phyloP scores from a whole-genome alignment of 2,888 invertebrate species.

The Merodon equestris region DNA sequence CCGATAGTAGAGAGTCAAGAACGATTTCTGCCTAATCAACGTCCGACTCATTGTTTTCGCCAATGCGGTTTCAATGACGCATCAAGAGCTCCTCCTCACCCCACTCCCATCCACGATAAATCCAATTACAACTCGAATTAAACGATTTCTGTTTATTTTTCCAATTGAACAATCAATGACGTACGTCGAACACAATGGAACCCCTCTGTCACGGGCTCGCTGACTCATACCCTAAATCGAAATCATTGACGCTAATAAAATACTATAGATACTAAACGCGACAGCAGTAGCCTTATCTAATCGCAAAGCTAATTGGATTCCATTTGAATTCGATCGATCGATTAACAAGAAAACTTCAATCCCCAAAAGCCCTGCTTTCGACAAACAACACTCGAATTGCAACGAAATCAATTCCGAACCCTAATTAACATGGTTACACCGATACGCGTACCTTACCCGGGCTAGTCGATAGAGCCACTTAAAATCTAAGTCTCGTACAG shows the following conservation, averaged over 20 bases:
- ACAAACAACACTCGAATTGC: constrained; percentile 46
- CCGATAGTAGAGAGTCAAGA: background rate
- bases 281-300: constrained; percentile 47
- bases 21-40: constrained; percentile 2
- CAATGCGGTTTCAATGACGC: constrained; percentile 35
- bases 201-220: background rate
- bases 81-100: background rate
- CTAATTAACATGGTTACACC: constrained; percentile 48
- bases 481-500: background rate
- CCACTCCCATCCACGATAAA: constrained; percentile 1
- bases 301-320: constrained; percentile 51
- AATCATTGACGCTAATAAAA: background rate
- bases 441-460: background rate
- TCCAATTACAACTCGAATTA: constrained; percentile 41
- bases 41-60: constrained; percentile 10
- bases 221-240: constrained; percentile 36
- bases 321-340: constrained; percentile 50
- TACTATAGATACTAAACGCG: constrained; percentile 11
- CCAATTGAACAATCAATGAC: constrained; percentile 43
- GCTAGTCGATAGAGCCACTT: constrained; percentile 10
- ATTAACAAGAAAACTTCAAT: constrained; percentile 32
- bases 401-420: constrained; percentile 50
- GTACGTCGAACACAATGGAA: constrained; percentile 3
- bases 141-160: constrained; percentile 16
- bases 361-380: constrained; percentile 3